phyloP scores from a whole-genome alignment of 2,888 invertebrate species.

The Meta bourneti region DNA sequence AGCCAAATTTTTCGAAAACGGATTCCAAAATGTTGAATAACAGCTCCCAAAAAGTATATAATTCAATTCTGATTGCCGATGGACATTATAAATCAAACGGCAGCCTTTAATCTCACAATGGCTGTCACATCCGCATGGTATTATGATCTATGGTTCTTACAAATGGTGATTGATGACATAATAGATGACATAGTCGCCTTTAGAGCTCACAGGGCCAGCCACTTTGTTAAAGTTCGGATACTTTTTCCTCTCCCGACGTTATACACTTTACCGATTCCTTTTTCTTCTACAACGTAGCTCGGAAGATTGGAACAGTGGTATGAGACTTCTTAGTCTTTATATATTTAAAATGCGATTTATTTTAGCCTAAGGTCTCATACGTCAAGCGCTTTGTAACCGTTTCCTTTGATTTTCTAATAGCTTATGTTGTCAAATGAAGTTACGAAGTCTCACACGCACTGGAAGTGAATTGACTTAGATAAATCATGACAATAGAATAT shows the following conservation, averaged over 20 bases:
- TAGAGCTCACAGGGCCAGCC: conserved; percentile 43
- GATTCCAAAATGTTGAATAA: conserved; percentile 62
- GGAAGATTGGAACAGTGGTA: conserved; percentile 18
- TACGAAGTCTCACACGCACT: neutral
- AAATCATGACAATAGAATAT: neutral
- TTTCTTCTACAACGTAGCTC: neutral
- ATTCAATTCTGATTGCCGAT: conserved; percentile 70
- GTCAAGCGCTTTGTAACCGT: conserved; percentile 15
- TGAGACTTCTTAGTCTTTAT: conserved; percentile 9
- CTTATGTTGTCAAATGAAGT: neutral
- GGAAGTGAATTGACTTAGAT: neutral
- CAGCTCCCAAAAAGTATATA: conserved; percentile 64
- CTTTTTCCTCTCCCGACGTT: conserved; percentile 30
- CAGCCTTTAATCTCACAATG: conserved; percentile 63
- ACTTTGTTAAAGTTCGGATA: conserved; percentile 55
- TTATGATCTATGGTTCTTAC: conserved; percentile 64
- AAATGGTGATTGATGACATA: conserved; percentile 67
- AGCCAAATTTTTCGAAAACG: conserved; percentile 40
- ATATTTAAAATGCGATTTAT: conserved; percentile 18
- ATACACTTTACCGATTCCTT: conserved; percentile 36
- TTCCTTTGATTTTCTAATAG: conserved; percentile 10
- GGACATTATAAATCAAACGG: conserved; percentile 68
- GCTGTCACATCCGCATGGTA: conserved; percentile 67
- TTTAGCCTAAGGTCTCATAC: neutral
- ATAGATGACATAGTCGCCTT: conserved; percentile 64